phyloP scores from a whole-genome alignment of 2,113 vertebrate species.

The Austrofundulus limnaeus region DNA sequence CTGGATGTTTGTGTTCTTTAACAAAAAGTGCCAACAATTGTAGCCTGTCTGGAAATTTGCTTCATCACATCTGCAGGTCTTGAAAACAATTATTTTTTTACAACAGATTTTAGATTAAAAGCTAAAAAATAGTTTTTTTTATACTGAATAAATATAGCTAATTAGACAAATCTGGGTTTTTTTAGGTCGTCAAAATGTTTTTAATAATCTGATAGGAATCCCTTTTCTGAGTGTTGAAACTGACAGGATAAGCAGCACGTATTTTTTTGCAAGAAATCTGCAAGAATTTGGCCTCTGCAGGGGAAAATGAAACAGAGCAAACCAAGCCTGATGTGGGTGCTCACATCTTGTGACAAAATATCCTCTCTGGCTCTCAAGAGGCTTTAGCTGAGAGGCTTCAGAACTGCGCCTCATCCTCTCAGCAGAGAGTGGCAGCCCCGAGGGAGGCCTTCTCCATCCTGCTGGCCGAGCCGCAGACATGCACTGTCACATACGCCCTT shows the following conservation, averaged over 20 bases:
- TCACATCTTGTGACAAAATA: constrained; percentile 51
- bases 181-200: too few species aligned
- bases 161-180: too few species aligned
- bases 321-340: constrained; percentile 41
- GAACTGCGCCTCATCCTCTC: constrained; percentile 55
- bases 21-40: constrained; percentile 15
- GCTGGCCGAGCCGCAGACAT: constrained; percentile 49
- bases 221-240: neutral
- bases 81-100: neutral
- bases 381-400: constrained; percentile 37
- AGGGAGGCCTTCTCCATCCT: constrained; percentile 54
- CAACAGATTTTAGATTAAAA: neutral
- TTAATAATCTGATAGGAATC: too few species aligned
- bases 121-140: neutral
- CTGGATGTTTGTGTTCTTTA: constrained; percentile 34
- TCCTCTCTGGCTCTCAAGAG: constrained; percentile 47
- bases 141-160: too few species aligned
- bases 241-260: neutral
- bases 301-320: constrained; percentile 26
- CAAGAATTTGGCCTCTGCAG: constrained; percentile 33
- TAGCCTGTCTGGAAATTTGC: constrained; percentile 3
- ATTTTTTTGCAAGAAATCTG: constrained; percentile 11
- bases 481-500: constrained; percentile 68
- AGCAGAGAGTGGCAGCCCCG: constrained; percentile 59
- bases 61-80: neutral